phyloP scores from a whole-genome alignment of 2,888 invertebrate species.

The Mystacides longicornis region DNA sequence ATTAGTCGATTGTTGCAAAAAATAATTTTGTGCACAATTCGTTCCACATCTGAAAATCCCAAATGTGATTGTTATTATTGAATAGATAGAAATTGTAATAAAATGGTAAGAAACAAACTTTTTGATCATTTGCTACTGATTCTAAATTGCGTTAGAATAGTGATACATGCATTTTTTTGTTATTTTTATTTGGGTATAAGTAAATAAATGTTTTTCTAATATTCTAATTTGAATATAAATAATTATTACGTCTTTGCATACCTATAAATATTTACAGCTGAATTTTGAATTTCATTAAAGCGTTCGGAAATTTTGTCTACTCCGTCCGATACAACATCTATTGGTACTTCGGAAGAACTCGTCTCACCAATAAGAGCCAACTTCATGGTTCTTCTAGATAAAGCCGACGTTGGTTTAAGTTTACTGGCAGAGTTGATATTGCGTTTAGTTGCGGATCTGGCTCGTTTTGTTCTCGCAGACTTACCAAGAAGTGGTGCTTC shows the following conservation, averaged over 20 bases:
- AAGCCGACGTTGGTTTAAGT: constrained; percentile 6
- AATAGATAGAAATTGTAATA: too few species aligned
- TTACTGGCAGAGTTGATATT: constrained; percentile 23
- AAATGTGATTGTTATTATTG: too few species aligned
- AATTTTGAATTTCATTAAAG: constrained; percentile 21
- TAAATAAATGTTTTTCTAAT: too few species aligned
- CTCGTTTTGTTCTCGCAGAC: constrained; percentile 58
- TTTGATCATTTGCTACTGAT: too few species aligned
- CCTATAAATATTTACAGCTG: constrained; percentile 21
- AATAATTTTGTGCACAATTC: too few species aligned
- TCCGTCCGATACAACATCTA: not conserved
- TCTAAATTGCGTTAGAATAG: too few species aligned
- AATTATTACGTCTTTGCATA: not conserved
- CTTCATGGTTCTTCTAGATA: constrained; percentile 10
- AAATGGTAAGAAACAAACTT: too few species aligned
- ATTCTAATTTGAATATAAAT: too few species aligned
- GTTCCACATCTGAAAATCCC: too few species aligned
- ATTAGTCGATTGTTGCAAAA: too few species aligned
- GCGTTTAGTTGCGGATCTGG: constrained; percentile 52
- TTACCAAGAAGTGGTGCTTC: constrained; percentile 60
- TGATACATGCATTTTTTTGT: too few species aligned
- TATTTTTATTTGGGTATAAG: too few species aligned
- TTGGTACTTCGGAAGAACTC: constrained; percentile 15
- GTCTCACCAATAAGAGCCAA: constrained; percentile 15
- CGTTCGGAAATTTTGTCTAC: constrained; percentile 19